Base-by-base conservation (phyloP, 2,797 vertebrate genomes). In the Helarctos malayanus region DNA sequence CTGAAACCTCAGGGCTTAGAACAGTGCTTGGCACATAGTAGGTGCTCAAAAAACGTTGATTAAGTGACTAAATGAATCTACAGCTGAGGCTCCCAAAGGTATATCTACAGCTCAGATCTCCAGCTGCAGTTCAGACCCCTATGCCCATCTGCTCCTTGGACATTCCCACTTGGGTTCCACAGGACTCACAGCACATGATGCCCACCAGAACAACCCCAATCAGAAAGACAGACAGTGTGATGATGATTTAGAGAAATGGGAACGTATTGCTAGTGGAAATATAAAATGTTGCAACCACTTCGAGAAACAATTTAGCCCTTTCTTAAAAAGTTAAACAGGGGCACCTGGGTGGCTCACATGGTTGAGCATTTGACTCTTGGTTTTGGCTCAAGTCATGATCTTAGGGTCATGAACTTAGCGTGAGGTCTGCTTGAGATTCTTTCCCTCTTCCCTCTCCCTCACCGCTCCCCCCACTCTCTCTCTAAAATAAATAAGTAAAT, bases 231-330 rank as follows among this genome's bases (percentile, higher is more conserved):
- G 63, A n/a, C 49, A 54, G 69, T 7, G 41, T 35, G 14, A 11
- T 73, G 45, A 69, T 69, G 41, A 13, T n/a, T 0, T 23, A 13
- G 23, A 29, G 49, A 89, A 54, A 71, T 21, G 2, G 27, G 47
- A 76, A 14, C 14, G 25, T 27, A 18, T 3, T 19, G 87, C 49
- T 65, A 57, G 19, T 52, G 56, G 65, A 29, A 76, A 69, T 32
- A 59, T 25, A 81, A 89, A 96, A 59, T 57, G 15, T 71, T 78
- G 45, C 63, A 38, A 91, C 32, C 27, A 71, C 21, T 76, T 61
- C 68, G 68, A 94, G 63, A 94, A 92, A 56, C 35, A 89, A 54
- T 8, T n/a, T n/a, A 88, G 38, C 38, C 41, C 45, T 79, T 91
- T 61, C 79, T 86, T 82, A 54, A 86, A 76, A 78, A 61, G 61